Percentiles rank a stretch among this genome's conserved stretches.
These are phyloP conservation scores for Chironomus striatipennis DNA, from an alignment of 1,140 invertebrate genomes.

Conservation along the genomic window DNA sequence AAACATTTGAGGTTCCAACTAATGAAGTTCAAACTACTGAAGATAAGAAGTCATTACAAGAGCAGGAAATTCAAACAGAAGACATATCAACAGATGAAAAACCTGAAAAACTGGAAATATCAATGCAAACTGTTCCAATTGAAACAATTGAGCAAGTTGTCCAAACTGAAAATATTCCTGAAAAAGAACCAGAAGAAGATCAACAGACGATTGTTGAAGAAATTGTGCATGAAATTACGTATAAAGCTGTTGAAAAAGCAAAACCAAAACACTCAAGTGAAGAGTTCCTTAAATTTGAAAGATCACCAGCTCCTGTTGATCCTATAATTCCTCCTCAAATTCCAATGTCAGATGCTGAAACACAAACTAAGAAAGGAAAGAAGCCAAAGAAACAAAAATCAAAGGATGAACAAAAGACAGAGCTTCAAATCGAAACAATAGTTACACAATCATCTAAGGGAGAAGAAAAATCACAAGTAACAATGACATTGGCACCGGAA, in stretches of 20 bases:
- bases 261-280: not conserved
- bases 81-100: constrained; percentile 34
- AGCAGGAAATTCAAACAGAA: constrained; percentile 29
- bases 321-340: not conserved
- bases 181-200: not conserved
- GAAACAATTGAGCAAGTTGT: constrained; percentile 16
- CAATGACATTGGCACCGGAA: not conserved
- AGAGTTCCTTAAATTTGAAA: constrained; percentile 31
- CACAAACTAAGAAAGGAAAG: constrained; percentile 28
- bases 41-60: constrained; percentile 27
- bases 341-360: constrained; percentile 21
- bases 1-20: constrained; percentile 36
- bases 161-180: not conserved
- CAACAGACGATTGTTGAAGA: not conserved
- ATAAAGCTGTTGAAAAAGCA: not conserved
- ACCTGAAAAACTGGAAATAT: constrained; percentile 30
- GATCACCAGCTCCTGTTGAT: constrained; percentile 41
- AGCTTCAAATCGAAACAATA: not conserved
- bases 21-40: constrained; percentile 26
- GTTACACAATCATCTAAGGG: not conserved
- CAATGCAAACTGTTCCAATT: constrained; percentile 29
- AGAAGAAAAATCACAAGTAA: not conserved
- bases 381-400: constrained; percentile 30
- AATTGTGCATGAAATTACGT: constrained; percentile 12
- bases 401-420: constrained; percentile 17